Base-by-base conservation (phyloP, 2,888 invertebrate genomes). In the Caenorhabditis uteleia region DNA sequence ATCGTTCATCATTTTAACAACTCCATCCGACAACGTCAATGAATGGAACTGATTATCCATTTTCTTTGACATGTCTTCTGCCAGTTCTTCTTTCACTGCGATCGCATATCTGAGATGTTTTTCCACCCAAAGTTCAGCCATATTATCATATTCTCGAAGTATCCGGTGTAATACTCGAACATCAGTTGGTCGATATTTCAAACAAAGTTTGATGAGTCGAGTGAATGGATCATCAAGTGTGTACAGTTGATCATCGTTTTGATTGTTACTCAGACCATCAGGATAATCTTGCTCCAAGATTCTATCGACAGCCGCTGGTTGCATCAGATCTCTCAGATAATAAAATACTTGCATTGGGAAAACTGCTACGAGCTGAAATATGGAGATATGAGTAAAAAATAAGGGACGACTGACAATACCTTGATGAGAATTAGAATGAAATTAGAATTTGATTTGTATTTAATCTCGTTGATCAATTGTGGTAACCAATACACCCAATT, bases 401-500 rank as follows among this genome's bases (percentile, higher is more conserved):
- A n/a, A n/a, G n/a, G n/a, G n/a, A n/a, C n/a, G n/a, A n/a, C n/a
- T n/a, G n/a, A n/a, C n/a, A 46, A 51, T 21, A 69, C 69, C 51
- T 44, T 62, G 14, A 47, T 40, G 7, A 70, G 44, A 44, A 70
- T 49, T 2, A 46, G 23, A 10, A 58, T 33, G 27, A 65, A 59
- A 12, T 25, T 39, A 0, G 67, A 65, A 12, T 44, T 18, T 1
- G 67, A 61, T 18, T 48, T 44, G 21, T 50, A 46, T 3, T 45
- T 36, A 5, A 74, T 33, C 25, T 68, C 71, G 12, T 50, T 49
- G 14, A 77, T 31, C 36, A 77, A 42, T 33, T 77, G 72, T 3
- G 75, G 75, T 8, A 77, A 38, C 80, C 79, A 81, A 20, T 66
- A 62, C 3, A 81, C 42, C 80, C 80, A 81, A 54, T 79, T 79